Base-by-base conservation (phyloP, 2,113 vertebrate species). In the Picathartes gymnocephalus region DNA sequence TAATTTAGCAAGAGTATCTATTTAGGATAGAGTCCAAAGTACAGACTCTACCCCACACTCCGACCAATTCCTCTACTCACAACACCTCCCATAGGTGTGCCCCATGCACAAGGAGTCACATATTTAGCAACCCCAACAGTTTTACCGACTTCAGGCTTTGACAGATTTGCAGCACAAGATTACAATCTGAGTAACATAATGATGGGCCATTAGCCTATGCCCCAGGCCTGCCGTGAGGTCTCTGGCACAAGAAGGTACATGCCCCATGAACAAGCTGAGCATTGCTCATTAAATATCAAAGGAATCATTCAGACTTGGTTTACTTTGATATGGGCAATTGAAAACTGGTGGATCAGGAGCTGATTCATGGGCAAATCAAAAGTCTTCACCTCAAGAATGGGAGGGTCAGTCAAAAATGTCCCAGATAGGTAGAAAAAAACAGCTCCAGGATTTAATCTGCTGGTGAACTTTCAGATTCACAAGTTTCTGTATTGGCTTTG, bases 21-120 rank as follows among this genome's bases (percentile, higher is more conserved):
- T 73, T 79, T 78, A 76, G 86, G 39, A 40, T 33, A 20, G 15
- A 74, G 45, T 39, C 48, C 81, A 93, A 92, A 95, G 64, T 53
- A 81, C 33, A 81, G 68, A 18, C 28, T 90, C 30, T 35, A 50
- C 1, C 2, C 31, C 31, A 20, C 11, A 9, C 21, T 7, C 13
- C 2, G 0, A 56, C 33, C 42, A 65, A 53, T 25, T 68, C 20
- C 50, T 62, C 73, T 83, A 66, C 81, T 21, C 9, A 37, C 53
- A 84, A 15, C 57, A 81, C 19, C 25, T 81, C 66, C 44, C 30
- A 19, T 27, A 77, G 83, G 56, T 60, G 83, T 86, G 80, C 57
- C 53, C 33, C 18, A 4, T 0, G 2, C 9, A 51, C 27, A 17
- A 39, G 3, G 1, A 71, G 53, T 24, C 27, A 58, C 39, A 53